A percentile compares a stretch with the other conserved stretches of the same genome.
These are phyloP conservation scores for Myrmecophaga tridactyla DNA, from an alignment of 2,113 vertebrate species.

Conservation along the genomic window DNA sequence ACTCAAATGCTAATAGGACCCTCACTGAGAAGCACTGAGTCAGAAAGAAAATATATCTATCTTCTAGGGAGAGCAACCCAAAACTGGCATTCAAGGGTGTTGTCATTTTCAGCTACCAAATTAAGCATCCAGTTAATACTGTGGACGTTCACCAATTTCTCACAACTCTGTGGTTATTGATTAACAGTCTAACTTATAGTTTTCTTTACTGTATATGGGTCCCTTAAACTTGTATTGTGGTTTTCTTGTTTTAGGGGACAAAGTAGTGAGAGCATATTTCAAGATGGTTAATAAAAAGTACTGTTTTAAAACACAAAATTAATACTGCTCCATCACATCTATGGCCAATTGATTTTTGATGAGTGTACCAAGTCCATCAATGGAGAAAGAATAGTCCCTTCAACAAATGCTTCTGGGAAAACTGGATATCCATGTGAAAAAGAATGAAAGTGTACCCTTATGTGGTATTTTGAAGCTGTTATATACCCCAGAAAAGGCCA, in stretches of 20 bases:
- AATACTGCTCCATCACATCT: background rate
- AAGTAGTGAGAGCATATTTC: background rate
- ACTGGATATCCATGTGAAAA: no score
- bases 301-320: background rate
- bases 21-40: background rate
- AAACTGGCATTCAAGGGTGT: background rate
- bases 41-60: background rate
- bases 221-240: background rate
- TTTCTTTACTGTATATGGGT: background rate
- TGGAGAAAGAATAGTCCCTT: no score
- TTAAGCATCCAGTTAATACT: background rate
- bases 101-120: background rate
- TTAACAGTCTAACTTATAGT: background rate
- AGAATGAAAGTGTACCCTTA: no score
- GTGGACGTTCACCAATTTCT: background rate
- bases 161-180: background rate
- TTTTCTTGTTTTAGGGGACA: background rate
- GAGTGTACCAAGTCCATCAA: no score
- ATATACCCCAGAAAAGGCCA: no score
- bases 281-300: background rate
- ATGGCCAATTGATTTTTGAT: no score
- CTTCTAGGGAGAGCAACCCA: background rate
- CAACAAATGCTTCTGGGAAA: no score
- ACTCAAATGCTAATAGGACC: background rate
- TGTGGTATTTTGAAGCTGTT: no score